These are phyloP conservation scores for Eucera pruinosa DNA, from an alignment of 2,888 invertebrate species.

Conservation along the genomic window DNA sequence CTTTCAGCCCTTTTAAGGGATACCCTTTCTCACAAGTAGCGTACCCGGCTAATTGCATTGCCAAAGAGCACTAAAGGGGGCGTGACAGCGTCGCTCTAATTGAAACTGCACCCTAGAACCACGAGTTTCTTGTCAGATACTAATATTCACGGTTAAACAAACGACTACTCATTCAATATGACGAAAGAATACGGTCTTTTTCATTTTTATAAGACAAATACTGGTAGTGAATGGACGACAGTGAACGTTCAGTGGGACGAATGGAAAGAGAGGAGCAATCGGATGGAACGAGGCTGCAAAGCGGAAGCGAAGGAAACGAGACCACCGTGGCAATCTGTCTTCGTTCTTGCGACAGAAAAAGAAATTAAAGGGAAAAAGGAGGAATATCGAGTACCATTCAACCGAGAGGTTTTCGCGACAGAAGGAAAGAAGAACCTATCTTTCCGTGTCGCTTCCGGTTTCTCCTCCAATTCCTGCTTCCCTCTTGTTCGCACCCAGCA, in stretches of 20 bases:
- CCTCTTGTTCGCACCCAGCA: constrained; percentile 15
- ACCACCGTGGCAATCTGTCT: constrained; percentile 60
- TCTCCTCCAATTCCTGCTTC: background rate
- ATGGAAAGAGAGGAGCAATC: background rate
- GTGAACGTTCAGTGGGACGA: background rate
- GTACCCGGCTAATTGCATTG: constrained; percentile 66
- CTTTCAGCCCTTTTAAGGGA: constrained; percentile 62
- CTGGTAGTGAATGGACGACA: background rate
- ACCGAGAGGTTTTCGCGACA: constrained; percentile 27
- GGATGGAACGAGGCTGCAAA: background rate
- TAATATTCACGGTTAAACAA: constrained; percentile 9
- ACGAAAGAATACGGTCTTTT: background rate
- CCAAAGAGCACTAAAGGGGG: constrained; percentile 47
- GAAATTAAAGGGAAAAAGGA: constrained; percentile 52
- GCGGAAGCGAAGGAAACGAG: constrained; percentile 28
- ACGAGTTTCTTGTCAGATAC: constrained; percentile 1
- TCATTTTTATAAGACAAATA: background rate
- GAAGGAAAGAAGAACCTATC: constrained; percentile 3
- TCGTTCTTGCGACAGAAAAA: constrained; percentile 55
- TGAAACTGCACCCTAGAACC: constrained; percentile 48
- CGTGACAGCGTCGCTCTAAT: constrained; percentile 54
- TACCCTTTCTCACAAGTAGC: constrained; percentile 48
- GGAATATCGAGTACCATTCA: constrained; percentile 54
- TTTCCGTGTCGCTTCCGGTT: constrained; percentile 22
- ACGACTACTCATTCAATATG: background rate